Conservation (phyloP, 2,113 vertebrate genomes). For the Phyllostomus discolor region DNA sequence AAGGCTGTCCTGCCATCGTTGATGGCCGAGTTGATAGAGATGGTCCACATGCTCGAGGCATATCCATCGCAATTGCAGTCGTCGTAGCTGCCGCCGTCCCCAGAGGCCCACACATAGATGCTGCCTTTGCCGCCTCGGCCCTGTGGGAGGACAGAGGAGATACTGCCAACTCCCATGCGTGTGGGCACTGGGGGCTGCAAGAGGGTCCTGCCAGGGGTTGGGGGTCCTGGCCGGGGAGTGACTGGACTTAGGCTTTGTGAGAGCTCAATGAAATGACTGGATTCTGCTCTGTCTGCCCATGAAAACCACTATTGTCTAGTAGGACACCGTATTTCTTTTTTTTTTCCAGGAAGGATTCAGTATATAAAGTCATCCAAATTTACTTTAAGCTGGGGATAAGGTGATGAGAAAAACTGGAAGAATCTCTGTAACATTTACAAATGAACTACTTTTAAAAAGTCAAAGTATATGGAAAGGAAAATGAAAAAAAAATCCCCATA, state of each 20-base stretch:
- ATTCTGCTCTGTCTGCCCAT: background rate
- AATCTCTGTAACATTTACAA: background rate
- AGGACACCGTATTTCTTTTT: background rate
- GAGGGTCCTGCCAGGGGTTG: background rate
- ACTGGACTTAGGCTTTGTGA: background rate
- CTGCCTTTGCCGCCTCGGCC: conserved; percentile 96
- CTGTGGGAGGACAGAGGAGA: conserved; percentile 73
- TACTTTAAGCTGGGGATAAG: conserved; percentile 1
- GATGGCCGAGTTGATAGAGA: conserved; percentile 99
- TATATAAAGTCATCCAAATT: background rate
- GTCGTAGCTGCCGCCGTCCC: conserved; percentile 97
- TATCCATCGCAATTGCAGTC: conserved; percentile 99
- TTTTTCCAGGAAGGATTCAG: background rate
- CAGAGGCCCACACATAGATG: conserved; percentile 99
- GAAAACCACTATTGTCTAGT: background rate
- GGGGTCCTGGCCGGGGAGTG: rapidly evolving
- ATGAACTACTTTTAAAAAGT: background rate
- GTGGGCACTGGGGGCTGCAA: background rate
- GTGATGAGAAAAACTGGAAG: background rate
- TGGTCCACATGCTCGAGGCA: conserved; percentile 99
- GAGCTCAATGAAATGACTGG: background rate
- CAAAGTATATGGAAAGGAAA: background rate
- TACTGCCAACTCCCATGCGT: rapidly evolving
- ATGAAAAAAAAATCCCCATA: background rate
- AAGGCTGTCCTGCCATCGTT: conserved; percentile 96